Percentiles rank a stretch among this genome's conserved stretches.
These are phyloP conservation scores for Thamnophis sirtalis DNA, from an alignment of 2,113 vertebrate species.

Conservation along the genomic window DNA sequence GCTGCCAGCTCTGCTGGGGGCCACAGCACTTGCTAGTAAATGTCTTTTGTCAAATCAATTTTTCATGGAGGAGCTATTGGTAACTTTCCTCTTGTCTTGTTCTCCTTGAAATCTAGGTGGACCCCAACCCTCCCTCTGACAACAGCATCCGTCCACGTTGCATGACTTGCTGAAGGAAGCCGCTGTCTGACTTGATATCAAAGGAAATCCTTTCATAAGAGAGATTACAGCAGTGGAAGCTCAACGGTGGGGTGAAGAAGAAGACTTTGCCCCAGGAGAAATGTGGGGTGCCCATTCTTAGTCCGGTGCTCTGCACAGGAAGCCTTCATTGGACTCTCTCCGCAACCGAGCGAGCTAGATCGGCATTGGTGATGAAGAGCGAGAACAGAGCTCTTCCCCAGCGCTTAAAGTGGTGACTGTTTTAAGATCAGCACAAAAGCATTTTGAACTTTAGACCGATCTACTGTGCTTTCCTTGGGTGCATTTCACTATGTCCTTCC, in stretches of 20 bases:
- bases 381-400: background rate
- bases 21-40: background rate
- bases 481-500: background rate
- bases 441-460: background rate
- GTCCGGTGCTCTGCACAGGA: background rate
- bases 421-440: background rate
- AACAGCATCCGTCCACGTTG: slow-evolving; percentile 79
- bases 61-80: background rate
- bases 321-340: background rate
- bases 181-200: slow-evolving; percentile 1
- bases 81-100: background rate
- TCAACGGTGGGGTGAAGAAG: accelerated
- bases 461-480: background rate
- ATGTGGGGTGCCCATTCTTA: background rate
- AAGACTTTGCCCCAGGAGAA: accelerated
- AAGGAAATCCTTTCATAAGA: background rate
- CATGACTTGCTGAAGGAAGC: slow-evolving; percentile 87
- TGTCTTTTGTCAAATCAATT: background rate
- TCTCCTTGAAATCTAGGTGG: slow-evolving; percentile 70
- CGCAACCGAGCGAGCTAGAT: background rate
- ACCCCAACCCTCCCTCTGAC: slow-evolving; percentile 80
- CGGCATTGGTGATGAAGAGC: background rate
- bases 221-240: background rate
- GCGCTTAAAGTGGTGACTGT: background rate
- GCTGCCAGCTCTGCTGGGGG: no score